phyloP scores from a whole-genome alignment of 2,888 invertebrate species.

The Pyrocoelia pectoralis region DNA sequence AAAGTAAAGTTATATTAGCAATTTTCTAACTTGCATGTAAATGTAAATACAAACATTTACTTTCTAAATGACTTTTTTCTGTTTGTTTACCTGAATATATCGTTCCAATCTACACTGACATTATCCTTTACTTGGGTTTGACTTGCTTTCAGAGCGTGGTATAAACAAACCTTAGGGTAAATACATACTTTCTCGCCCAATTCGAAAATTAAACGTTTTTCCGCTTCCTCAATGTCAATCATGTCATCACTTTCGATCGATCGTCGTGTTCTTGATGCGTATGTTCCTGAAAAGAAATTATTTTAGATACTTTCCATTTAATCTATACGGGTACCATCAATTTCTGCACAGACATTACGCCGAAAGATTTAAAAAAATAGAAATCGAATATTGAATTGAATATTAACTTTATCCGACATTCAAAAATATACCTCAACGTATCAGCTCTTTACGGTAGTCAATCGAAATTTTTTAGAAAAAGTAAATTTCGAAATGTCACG shows the following conservation, averaged over 20 bases:
- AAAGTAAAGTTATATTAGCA: slow-evolving; percentile 46
- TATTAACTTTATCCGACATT: too few species aligned
- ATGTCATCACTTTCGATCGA: slow-evolving; percentile 60
- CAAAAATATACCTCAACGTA: too few species aligned
- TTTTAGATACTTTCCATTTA: too few species aligned
- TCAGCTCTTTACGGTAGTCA: too few species aligned
- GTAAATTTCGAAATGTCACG: too few species aligned
- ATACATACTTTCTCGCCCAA: slow-evolving; percentile 82
- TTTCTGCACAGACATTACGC: too few species aligned
- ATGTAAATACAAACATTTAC: slow-evolving; percentile 3
- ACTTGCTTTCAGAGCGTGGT: slow-evolving; percentile 69
- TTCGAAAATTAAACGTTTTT: slow-evolving; percentile 79
- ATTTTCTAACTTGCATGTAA: slow-evolving; percentile 1
- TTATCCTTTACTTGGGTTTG: slow-evolving; percentile 51
- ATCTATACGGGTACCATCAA: too few species aligned
- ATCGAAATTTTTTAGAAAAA: too few species aligned
- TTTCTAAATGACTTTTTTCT: slow-evolving; percentile 7
- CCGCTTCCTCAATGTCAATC: slow-evolving; percentile 76
- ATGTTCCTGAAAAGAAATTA: slow-evolving; percentile 68
- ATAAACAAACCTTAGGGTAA: slow-evolving; percentile 79
- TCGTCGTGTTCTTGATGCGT: slow-evolving; percentile 71
- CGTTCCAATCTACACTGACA: slow-evolving; percentile 72
- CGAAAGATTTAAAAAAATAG: too few species aligned
- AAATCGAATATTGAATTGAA: too few species aligned
- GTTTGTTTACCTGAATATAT: slow-evolving; percentile 75